A percentile compares a stretch with the other conserved stretches of the same genome.
These are phyloP conservation scores for Lasioglossum zephyrum DNA, from an alignment of 2,888 invertebrate species.

Conservation along the genomic window DNA sequence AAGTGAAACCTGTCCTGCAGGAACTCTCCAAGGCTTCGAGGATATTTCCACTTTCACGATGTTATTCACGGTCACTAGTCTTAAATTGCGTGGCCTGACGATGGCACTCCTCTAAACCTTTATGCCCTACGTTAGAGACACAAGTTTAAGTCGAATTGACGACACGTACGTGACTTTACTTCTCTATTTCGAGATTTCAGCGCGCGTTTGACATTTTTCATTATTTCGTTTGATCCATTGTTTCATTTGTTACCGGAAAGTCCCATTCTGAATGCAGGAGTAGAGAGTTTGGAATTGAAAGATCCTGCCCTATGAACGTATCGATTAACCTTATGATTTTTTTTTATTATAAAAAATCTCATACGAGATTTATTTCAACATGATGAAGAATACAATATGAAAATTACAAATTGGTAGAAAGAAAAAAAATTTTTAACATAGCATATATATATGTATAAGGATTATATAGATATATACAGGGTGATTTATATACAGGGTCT, in stretches of 20 bases:
- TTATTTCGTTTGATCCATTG: neutral
- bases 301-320: neutral
- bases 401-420: no score
- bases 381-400: no score
- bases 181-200: neutral
- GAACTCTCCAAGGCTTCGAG: slow-evolving; percentile 15
- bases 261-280: neutral
- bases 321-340: neutral
- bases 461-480: neutral
- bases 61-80: slow-evolving; percentile 1
- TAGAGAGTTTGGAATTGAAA: neutral
- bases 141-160: neutral
- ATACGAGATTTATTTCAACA: no score
- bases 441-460: no score
- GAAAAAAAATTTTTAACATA: no score
- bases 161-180: neutral
- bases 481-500: neutral
- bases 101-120: neutral
- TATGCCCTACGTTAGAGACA: neutral
- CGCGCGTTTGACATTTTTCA: neutral
- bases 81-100: neutral
- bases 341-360: no score
- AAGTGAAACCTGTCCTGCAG: slow-evolving; percentile 45
- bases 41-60: slow-evolving; percentile 20
- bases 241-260: neutral